Conservation (phyloP, 2,888 invertebrate species). For the Diarsia brunnea region DNA sequence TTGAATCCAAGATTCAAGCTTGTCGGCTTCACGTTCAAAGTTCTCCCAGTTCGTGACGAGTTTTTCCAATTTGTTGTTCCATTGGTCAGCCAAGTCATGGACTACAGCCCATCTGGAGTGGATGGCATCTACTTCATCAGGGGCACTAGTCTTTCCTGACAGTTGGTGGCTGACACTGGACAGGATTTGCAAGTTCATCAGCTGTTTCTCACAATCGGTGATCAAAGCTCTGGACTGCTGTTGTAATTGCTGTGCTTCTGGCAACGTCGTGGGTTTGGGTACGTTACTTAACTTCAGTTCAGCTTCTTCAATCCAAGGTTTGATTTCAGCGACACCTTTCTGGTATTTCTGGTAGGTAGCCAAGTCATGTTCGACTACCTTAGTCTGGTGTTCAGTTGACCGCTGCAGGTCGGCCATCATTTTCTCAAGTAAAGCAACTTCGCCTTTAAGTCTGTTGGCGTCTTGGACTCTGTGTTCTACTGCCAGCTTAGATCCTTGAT, state of each 20-base stretch:
- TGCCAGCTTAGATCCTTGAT: constrained; percentile 94
- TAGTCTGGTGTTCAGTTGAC: constrained; percentile 94
- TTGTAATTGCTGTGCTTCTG: constrained; percentile 95
- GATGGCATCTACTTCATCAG: constrained; percentile 96
- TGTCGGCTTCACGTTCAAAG: constrained; percentile 94
- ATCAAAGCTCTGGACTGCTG: constrained; percentile 93
- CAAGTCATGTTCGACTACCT: constrained; percentile 94
- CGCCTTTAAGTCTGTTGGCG: constrained; percentile 93
- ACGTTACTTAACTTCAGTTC: constrained; percentile 94
- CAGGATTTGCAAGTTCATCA: constrained; percentile 94
- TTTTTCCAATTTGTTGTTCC: constrained; percentile 94
- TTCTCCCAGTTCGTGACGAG: constrained; percentile 95
- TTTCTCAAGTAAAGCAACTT: constrained; percentile 94
- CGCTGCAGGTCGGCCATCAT: constrained; percentile 94
- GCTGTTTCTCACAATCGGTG: constrained; percentile 94
- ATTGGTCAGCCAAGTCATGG: constrained; percentile 95
- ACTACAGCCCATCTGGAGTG: constrained; percentile 96
- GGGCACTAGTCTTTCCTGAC: constrained; percentile 93
- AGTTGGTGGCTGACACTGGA: constrained; percentile 94
- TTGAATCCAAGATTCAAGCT: constrained; percentile 94
- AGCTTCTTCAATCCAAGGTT: constrained; percentile 97
- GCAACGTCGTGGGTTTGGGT: constrained; percentile 94
- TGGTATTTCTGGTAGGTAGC: constrained; percentile 97
- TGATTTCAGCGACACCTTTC: constrained; percentile 94
- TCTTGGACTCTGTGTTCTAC: constrained; percentile 93